A percentile compares a stretch with the other conserved stretches of the same genome.
Conservation (phyloP, 2,797 vertebrate genomes). For the Ciconia nigra region DNA sequence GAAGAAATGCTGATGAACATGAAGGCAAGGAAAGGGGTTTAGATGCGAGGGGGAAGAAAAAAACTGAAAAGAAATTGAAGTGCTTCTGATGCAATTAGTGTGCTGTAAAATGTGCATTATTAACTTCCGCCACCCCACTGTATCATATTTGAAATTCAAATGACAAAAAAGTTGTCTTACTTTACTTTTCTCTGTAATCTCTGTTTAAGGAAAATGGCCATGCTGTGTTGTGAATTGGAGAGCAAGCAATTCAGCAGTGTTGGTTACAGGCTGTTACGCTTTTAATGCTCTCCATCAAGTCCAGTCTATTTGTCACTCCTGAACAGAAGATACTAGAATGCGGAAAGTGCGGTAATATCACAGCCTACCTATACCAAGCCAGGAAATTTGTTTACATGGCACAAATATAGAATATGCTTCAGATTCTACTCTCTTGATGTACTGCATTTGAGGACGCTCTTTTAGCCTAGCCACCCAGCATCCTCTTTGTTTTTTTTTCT, state of each 20-base stretch:
- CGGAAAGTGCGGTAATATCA: neutral
- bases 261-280: neutral
- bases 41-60: neutral
- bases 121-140: neutral
- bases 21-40: neutral
- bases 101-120: neutral
- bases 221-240: fast-evolving
- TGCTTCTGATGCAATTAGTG: neutral
- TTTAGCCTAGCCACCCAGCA: neutral
- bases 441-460: neutral
- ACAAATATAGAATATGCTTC: neutral
- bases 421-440: neutral
- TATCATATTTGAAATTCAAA: neutral
- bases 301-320: neutral
- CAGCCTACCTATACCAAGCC: neutral
- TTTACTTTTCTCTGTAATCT: neutral
- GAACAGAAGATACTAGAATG: neutral
- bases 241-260: neutral
- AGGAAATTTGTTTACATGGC: neutral
- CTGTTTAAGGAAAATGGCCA: neutral
- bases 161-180: neutral
- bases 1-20: neutral
- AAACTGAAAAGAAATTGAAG: neutral
- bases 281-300: neutral
- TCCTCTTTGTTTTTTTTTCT: no score